Evolutionary conservation across 2,888 invertebrate species (phyloP), one percentile per base, ranked within the genome.

Genomic region (Ophioninae sp.): DNA sequence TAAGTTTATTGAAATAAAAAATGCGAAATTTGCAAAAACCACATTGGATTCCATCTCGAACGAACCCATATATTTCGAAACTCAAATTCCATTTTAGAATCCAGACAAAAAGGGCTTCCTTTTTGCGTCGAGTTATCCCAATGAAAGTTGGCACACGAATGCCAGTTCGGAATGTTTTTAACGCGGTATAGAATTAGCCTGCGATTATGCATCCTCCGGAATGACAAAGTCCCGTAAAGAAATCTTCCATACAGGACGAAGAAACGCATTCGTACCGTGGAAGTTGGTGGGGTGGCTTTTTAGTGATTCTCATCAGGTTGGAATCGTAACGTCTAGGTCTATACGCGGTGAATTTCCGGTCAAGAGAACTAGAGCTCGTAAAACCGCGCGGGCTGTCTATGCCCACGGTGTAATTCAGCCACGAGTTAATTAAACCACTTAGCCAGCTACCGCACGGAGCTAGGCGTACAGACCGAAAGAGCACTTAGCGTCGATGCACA

Each of bases 381-480:
- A 84, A 84, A 75, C 30, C 73, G 62, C 23, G 78, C 57, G 68
- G 30, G 68, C 57, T 68, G 56, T 79, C 44, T 56, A 77, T 79
- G 81, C 78, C 67, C 70, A 75, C 67, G 61, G 79, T 75, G 75
- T 75, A 79, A 84, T 79, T 79, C 72, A 79, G 83, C 75, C 72
- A 74, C 83, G 81, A 84, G 86, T 87, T 86, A 88, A 88, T 87
- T 87, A 87, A 87, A 85, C 82, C 86, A 87, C 87, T 87, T 87
- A 85, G 85, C 83, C 82, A 81, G 80, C 81, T 56, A 83, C 79
- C 77, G 84, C 83, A 85, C 86, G 86, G 76, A 85, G 78, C 62
- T 61, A 77, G 68, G 64, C 62, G 56, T 57, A 20, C 30, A 30
- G 30, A 6, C 69, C 62, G 50, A 59, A 74, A 41, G 83, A 85